Conservation (phyloP, 2,113 vertebrate species). For the Colaptes auratus region DNA sequence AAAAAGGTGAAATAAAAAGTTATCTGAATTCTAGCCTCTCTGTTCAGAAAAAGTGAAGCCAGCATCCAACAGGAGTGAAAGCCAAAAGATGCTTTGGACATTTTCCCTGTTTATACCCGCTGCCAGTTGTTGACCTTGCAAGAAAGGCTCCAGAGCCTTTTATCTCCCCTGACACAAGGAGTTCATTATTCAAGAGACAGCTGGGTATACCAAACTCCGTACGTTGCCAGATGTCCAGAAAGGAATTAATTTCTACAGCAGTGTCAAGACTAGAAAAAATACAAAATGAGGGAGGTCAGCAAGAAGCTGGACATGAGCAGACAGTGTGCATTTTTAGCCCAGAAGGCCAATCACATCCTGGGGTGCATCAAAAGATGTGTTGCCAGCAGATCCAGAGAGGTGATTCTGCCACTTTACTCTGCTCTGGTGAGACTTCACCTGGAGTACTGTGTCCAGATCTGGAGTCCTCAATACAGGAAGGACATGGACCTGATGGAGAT, state of each 20-base stretch:
- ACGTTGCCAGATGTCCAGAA: background rate
- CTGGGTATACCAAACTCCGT: background rate
- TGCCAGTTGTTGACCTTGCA: background rate
- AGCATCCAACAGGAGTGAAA: background rate
- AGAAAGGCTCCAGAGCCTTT: background rate
- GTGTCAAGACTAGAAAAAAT: background rate
- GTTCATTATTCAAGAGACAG: background rate
- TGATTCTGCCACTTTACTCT: too few relatives aligned
- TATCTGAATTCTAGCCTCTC: background rate
- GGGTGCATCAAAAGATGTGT: too few relatives aligned
- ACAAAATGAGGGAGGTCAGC: background rate
- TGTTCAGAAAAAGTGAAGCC: background rate
- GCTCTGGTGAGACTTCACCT: too few relatives aligned
- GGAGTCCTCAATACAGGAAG: too few relatives aligned
- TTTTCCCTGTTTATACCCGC: background rate
- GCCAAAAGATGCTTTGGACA: background rate
- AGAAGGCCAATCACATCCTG: too few relatives aligned
- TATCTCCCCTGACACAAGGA: background rate
- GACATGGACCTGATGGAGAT: too few relatives aligned
- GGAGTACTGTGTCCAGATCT: too few relatives aligned
- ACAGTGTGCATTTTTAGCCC: too few relatives aligned
- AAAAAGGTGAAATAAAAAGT: accelerated
- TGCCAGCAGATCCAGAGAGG: too few relatives aligned
- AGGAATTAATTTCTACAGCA: background rate
- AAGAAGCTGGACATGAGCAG: too few relatives aligned